phyloP scores from a whole-genome alignment of 2,888 invertebrate species.

The Deroplatys truncata region DNA sequence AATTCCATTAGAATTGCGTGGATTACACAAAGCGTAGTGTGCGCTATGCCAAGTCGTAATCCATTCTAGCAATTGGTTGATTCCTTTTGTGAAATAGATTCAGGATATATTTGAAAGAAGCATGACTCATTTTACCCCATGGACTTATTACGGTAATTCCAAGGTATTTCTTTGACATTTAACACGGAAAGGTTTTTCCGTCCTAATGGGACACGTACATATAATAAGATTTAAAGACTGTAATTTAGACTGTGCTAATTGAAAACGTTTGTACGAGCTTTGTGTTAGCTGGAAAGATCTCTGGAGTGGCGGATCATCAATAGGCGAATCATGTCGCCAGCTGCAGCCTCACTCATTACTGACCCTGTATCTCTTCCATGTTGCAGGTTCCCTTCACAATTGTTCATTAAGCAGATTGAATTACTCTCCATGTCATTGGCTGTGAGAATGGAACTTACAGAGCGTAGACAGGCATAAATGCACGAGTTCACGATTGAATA shows the following conservation, averaged over 20 bases:
- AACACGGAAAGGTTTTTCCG: not conserved
- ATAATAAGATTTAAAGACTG: not conserved
- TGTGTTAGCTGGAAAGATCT: not conserved
- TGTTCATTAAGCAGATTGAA: not conserved
- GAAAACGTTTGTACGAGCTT: not conserved
- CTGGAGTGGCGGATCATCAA: not conserved
- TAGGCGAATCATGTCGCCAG: not conserved
- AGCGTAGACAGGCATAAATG: not conserved
- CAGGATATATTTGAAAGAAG: not conserved
- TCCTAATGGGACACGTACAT: not conserved
- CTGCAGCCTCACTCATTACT: not conserved
- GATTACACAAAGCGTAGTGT: no score
- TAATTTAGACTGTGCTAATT: not conserved
- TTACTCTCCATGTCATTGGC: not conserved
- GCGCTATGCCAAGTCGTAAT: not conserved
- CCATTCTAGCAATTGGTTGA: not conserved
- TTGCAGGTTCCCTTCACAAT: not conserved
- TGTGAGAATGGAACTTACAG: not conserved
- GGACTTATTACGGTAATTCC: not conserved
- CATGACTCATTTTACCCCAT: not conserved
- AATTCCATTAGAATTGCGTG: no score
- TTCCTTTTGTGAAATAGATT: not conserved
- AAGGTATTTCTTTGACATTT: not conserved
- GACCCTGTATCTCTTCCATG: not conserved
- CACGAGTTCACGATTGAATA: not conserved